Conservation (phyloP, 2,888 invertebrate species). For the Ectobius pallidus region DNA sequence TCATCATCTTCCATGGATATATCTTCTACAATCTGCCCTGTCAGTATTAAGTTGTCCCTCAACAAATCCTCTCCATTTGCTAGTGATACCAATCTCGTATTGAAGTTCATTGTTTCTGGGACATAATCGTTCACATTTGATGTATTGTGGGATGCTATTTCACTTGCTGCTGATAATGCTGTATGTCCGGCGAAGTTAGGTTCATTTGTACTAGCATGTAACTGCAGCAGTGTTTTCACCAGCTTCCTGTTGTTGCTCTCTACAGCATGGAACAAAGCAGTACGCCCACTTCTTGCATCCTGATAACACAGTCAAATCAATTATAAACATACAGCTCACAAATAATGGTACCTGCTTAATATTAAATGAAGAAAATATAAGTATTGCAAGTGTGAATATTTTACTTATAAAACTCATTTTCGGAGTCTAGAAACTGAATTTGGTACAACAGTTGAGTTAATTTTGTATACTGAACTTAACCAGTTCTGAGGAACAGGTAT, state of each 20-base stretch:
- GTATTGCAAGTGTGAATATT: too few species aligned
- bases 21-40: not conserved
- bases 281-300: constrained; percentile 35
- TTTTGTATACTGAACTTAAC: too few species aligned
- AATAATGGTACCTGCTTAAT: too few species aligned
- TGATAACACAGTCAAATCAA: too few species aligned
- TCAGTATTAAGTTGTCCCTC: not conserved
- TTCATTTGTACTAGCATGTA: constrained; percentile 19
- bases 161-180: constrained; percentile 26
- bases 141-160: constrained; percentile 35
- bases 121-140: not conserved
- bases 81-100: not conserved
- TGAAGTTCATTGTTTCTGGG: constrained; percentile 2
- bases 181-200: constrained; percentile 32
- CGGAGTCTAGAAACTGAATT: too few species aligned
- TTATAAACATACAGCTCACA: too few species aligned
- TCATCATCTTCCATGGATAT: not conserved
- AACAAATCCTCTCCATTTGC: not conserved
- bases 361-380: too few species aligned
- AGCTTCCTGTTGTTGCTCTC: constrained; percentile 6
- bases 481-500: too few species aligned
- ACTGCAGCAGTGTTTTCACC: not conserved
- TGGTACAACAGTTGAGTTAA: too few species aligned
- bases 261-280: constrained; percentile 34
- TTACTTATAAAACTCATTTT: too few species aligned